phyloP scores from a whole-genome alignment of 2,113 vertebrate genomes.

The Nycticryphes semicollaris region DNA sequence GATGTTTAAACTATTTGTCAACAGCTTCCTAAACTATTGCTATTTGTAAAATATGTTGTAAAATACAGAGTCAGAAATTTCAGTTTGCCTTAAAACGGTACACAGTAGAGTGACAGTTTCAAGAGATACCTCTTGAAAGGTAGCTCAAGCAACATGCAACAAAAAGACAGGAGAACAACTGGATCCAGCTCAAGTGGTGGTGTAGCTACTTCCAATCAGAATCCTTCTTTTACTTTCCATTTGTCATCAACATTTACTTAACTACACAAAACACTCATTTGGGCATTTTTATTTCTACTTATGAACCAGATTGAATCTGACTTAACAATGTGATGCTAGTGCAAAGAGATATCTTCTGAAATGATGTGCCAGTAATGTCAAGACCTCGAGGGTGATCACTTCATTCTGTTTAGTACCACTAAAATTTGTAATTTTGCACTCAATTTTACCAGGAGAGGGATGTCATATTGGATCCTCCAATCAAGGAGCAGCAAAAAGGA shows the following conservation, averaged over 20 bases:
- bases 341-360: not conserved
- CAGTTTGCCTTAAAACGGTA: not conserved
- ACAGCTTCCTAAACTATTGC: not conserved
- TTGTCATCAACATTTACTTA: not conserved
- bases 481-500: not conserved
- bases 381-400: not conserved
- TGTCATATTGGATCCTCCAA: not conserved
- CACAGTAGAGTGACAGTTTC: rapidly evolving
- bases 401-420: not conserved
- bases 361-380: not conserved
- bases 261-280: not conserved
- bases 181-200: not conserved
- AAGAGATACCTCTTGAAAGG: not conserved
- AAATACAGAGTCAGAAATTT: not conserved
- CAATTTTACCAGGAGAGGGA: not conserved
- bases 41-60: not conserved
- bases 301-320: not conserved
- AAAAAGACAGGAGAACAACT: not conserved
- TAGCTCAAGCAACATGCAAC: not conserved
- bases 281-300: not conserved
- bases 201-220: not conserved
- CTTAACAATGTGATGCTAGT: not conserved
- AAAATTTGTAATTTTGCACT: not conserved
- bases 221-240: not conserved
- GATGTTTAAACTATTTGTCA: not conserved